phyloP scores from a whole-genome alignment of 2,113 vertebrate genomes.

The Alethe castanea region DNA sequence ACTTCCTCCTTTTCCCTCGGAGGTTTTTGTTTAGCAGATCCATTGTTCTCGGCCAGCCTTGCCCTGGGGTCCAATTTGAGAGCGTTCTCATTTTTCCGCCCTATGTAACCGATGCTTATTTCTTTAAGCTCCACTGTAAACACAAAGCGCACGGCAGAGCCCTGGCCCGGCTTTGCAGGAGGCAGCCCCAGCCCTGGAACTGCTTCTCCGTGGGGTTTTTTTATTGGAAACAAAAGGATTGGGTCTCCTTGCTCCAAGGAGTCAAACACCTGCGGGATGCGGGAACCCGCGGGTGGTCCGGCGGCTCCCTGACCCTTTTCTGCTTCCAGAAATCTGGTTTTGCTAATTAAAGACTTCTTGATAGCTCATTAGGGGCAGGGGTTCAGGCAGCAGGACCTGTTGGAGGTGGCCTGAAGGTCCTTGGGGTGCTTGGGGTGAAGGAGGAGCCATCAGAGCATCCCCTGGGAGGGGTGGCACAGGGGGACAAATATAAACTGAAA shows the following conservation, averaged over 20 bases:
- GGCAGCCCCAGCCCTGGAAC: slow-evolving; percentile 10
- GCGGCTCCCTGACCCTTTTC: rapidly evolving
- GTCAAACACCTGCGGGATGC: slow-evolving; percentile 2
- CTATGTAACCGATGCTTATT: slow-evolving; percentile 62
- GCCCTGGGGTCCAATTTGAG: slow-evolving; percentile 59
- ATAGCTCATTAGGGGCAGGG: neutral
- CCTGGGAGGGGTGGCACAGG: rapidly evolving
- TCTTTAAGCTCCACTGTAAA: slow-evolving; percentile 55
- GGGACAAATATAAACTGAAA: neutral
- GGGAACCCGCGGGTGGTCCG: neutral
- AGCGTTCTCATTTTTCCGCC: slow-evolving; percentile 34
- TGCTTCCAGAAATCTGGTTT: neutral
- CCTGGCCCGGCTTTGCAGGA: neutral
- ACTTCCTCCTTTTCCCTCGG: slow-evolving; percentile 24
- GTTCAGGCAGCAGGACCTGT: neutral
- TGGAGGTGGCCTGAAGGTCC: neutral
- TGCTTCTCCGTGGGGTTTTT: neutral
- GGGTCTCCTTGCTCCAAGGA: neutral
- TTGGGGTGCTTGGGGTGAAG: rapidly evolving
- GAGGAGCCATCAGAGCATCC: neutral
- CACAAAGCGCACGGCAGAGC: neutral
- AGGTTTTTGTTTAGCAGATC: slow-evolving; percentile 33
- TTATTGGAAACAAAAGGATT: neutral
- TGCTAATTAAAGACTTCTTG: neutral
- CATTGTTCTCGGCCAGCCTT: slow-evolving; percentile 44